Conservation (phyloP, 2,797 vertebrate species). For the Paedocypris micromegethes region DNA sequence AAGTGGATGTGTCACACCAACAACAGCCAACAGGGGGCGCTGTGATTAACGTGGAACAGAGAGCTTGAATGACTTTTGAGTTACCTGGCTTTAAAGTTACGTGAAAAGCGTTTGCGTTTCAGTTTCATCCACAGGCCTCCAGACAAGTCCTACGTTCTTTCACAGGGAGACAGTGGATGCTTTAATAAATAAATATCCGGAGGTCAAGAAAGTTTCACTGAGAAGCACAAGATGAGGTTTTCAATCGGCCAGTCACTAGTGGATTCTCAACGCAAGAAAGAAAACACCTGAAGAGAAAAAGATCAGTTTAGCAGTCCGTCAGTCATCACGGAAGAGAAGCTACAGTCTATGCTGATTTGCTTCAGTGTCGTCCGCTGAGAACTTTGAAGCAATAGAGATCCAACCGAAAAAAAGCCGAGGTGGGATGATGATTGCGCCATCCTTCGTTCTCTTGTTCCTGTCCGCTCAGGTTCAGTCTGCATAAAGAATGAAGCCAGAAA, state of each 20-base stretch:
- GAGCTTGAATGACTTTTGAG: too few relatives aligned
- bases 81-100: too few relatives aligned
- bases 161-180: constrained; percentile 39
- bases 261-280: constrained; percentile 22
- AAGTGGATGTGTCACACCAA: constrained; percentile 28
- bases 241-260: constrained; percentile 30
- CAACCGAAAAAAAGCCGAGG: constrained; percentile 33
- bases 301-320: constrained; percentile 4
- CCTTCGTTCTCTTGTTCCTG: constrained; percentile 43
- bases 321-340: constrained; percentile 20
- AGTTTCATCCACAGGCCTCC: constrained; percentile 54
- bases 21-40: constrained; percentile 20
- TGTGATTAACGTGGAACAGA: constrained; percentile 8
- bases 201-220: constrained; percentile 65
- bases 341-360: constrained; percentile 17
- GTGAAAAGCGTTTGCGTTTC: too few relatives aligned
- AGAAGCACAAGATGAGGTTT: constrained; percentile 60
- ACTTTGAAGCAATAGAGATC: constrained; percentile 37
- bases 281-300: constrained; percentile 36
- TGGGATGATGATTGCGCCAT: constrained; percentile 51
- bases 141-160: constrained; percentile 55
- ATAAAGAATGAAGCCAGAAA: constrained; percentile 97
- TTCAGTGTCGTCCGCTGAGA: constrained; percentile 15
- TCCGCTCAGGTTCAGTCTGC: constrained; percentile 76
- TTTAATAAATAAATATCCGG: constrained; percentile 56